Percentiles rank a stretch among this genome's conserved stretches.
Conservation (phyloP, 30 jellyfish, hydroid and myxozoan genomes). For the Aurelia aurita region DNA sequence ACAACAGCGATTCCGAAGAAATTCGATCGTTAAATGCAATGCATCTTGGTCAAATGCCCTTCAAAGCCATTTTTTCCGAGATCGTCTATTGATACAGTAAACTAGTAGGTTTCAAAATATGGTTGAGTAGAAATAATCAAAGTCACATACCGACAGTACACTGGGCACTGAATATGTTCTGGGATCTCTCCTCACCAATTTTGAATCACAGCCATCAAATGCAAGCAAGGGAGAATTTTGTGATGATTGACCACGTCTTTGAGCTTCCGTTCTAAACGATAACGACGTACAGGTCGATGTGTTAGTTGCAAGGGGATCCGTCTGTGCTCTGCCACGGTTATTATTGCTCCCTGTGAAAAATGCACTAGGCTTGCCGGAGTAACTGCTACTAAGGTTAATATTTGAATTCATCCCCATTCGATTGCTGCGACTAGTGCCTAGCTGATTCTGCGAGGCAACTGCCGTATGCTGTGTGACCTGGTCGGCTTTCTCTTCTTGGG, state of each 20-base stretch:
- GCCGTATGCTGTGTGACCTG: background rate
- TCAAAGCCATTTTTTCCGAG: too few species aligned
- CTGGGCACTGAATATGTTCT: slow-evolving; percentile 23
- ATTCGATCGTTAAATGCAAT: too few species aligned
- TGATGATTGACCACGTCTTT: background rate
- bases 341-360: background rate
- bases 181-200: slow-evolving; percentile 15
- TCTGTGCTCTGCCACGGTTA: slow-evolving; percentile 35
- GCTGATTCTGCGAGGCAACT: background rate
- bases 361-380: background rate
- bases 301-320: slow-evolving; percentile 41
- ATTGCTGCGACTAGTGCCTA: background rate
- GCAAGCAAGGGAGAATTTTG: background rate
- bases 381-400: background rate
- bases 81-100: too few species aligned
- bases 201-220: background rate
- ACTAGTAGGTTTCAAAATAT: background rate
- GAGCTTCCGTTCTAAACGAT: background rate
- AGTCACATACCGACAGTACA: slow-evolving; percentile 26
- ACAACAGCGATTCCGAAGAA: too few species aligned
- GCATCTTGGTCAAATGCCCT: too few species aligned
- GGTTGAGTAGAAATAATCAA: background rate
- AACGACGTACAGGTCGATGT: background rate
- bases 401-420: background rate
- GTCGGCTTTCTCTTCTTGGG: background rate